phyloP scores from a whole-genome alignment of 2,113 vertebrate genomes.

The Mormoops blainvillei region DNA sequence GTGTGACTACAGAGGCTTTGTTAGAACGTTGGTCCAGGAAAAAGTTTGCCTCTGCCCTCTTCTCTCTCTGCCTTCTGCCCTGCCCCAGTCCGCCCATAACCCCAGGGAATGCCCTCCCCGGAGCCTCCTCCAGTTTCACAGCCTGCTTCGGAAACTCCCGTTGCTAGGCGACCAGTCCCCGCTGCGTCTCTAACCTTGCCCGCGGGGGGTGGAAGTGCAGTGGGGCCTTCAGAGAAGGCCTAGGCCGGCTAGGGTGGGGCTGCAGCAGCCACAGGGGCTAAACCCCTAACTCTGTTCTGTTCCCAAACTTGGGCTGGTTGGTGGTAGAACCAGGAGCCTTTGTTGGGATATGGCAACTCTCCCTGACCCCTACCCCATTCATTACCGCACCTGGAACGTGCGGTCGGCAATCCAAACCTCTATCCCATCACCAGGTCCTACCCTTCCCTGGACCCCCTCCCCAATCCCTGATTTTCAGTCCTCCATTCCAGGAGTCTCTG shows the following conservation, averaged over 20 bases:
- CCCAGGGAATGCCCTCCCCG: background rate
- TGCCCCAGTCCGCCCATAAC: background rate
- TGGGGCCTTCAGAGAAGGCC: background rate
- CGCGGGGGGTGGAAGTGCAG: background rate
- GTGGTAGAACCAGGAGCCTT: background rate
- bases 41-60: background rate
- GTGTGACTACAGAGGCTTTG: background rate
- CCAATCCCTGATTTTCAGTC: background rate
- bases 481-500: background rate
- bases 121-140: background rate
- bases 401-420: background rate
- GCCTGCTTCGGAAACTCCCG: conserved; percentile 26
- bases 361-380: background rate
- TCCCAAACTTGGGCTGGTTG: background rate
- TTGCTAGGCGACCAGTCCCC: conserved; percentile 39
- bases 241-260: no score
- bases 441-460: background rate
- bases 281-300: background rate
- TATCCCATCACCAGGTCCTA: background rate
- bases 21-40: background rate
- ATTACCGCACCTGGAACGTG: background rate
- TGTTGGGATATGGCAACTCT: background rate
- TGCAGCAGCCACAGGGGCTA: background rate
- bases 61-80: no score
- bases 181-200: background rate